Percentiles rank a stretch among this genome's conserved stretches.
These are phyloP conservation scores for Calyptommatus sinebrachiatus DNA, from an alignment of 2,113 vertebrate species.

Conservation along the genomic window DNA sequence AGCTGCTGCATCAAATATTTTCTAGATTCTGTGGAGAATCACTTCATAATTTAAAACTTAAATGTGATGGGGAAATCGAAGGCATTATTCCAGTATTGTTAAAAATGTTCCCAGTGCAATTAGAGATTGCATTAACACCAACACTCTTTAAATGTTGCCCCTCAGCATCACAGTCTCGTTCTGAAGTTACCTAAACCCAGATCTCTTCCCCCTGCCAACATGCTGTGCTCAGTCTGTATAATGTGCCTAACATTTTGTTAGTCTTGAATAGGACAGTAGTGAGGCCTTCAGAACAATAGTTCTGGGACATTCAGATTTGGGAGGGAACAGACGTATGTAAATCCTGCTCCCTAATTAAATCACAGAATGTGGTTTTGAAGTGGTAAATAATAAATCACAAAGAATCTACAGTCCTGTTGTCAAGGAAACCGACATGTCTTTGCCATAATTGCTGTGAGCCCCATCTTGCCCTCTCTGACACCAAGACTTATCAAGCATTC, in stretches of 20 bases:
- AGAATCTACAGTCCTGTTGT: conserved; percentile 81
- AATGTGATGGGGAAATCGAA: not conserved
- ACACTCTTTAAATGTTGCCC: not conserved
- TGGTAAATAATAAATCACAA: conserved; percentile 85
- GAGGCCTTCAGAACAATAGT: conserved; percentile 35
- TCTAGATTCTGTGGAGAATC: not conserved
- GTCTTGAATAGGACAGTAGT: conserved; percentile 9
- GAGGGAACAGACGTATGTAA: conserved; percentile 60
- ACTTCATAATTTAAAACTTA: not conserved
- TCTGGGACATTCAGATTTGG: conserved; percentile 46
- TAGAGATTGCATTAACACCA: not conserved
- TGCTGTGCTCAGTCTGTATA: not conserved
- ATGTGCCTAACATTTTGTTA: conserved; percentile 42
- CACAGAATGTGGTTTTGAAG: conserved; percentile 75
- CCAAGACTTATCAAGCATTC: conserved; percentile 79
- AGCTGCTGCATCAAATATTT: not conserved
- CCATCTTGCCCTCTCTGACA: conserved; percentile 80
- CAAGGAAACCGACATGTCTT: conserved; percentile 83
- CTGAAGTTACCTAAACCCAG: not conserved
- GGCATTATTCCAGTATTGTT: not conserved
- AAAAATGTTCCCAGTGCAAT: not conserved
- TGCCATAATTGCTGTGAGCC: conserved; percentile 81
- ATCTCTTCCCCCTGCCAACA: not conserved
- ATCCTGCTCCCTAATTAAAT: conserved; percentile 78
- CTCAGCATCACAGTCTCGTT: not conserved